phyloP scores from a whole-genome alignment of 2,113 vertebrate genomes.

The Saguinus midas region DNA sequence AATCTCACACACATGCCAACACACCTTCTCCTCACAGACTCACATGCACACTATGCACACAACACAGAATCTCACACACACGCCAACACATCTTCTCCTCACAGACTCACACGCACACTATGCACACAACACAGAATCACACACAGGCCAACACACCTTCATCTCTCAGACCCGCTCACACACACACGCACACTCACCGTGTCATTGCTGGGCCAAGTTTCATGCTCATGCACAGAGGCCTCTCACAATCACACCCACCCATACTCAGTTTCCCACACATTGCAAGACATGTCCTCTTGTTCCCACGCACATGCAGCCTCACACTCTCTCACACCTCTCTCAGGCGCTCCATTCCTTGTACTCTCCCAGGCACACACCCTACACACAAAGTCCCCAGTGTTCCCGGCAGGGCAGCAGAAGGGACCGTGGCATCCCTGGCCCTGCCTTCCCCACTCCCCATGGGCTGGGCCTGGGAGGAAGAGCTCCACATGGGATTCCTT shows the following conservation, averaged over 20 bases:
- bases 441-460: background rate
- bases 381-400: background rate
- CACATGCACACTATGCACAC: background rate
- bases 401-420: background rate
- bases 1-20: too few relatives aligned
- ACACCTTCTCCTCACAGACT: background rate
- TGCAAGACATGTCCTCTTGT: background rate
- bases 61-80: too few relatives aligned
- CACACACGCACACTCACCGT: background rate
- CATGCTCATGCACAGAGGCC: background rate
- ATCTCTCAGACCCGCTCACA: background rate
- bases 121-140: too few relatives aligned
- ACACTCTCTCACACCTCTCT: background rate
- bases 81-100: too few relatives aligned
- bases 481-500: background rate
- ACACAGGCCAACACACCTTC: background rate
- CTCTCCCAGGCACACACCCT: background rate
- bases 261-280: background rate
- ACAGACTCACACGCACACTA: too few relatives aligned
- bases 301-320: background rate
- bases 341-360: background rate
- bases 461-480: background rate
- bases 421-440: background rate
- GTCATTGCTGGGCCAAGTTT: background rate
- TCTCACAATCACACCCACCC: background rate